Evolutionary conservation across 2,797 vertebrate species (phyloP).

Genomic region (Scleropages formosus): DNA sequence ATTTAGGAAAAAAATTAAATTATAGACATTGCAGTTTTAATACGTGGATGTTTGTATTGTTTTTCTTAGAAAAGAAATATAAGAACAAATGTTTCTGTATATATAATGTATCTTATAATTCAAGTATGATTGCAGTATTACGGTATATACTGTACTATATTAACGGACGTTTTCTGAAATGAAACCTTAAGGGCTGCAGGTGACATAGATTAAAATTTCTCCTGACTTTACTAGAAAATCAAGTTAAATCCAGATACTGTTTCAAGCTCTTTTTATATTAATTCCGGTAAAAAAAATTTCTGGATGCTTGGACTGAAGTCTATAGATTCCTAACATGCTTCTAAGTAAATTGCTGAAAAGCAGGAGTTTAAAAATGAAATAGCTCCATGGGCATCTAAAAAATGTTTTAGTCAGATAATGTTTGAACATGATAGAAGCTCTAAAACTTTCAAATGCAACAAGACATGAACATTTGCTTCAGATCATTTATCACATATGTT

Average conservation of each 20-base stretch:
- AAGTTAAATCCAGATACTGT: not conserved
- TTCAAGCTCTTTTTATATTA: not conserved
- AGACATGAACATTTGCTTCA: constrained; percentile 43
- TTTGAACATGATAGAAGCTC: constrained; percentile 48
- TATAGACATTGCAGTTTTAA: constrained; percentile 33
- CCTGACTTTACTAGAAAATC: not conserved
- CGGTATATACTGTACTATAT: not conserved
- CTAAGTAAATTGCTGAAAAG: constrained; percentile 34
- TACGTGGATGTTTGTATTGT: constrained; percentile 25
- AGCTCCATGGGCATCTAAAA: constrained; percentile 34
- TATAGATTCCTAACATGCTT: constrained; percentile 35
- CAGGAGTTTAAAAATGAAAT: constrained; percentile 33
- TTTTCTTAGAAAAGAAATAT: not conserved
- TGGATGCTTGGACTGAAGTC: constrained; percentile 19
- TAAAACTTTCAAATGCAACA: constrained; percentile 47
- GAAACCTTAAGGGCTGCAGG: not conserved
- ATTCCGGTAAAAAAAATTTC: constrained; percentile 5
- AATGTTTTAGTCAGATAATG: constrained; percentile 46
- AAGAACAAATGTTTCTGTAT: not conserved
- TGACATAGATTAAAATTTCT: constrained; percentile 8
- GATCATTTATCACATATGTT: constrained; percentile 38
- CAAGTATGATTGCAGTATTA: constrained; percentile 1
- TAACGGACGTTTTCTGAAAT: not conserved
- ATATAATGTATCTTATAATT: not conserved
- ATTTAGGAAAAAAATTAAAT: constrained; percentile 16